Evolutionary conservation across 2,797 vertebrate species (phyloP).

Genomic region (Argya squamiceps): DNA sequence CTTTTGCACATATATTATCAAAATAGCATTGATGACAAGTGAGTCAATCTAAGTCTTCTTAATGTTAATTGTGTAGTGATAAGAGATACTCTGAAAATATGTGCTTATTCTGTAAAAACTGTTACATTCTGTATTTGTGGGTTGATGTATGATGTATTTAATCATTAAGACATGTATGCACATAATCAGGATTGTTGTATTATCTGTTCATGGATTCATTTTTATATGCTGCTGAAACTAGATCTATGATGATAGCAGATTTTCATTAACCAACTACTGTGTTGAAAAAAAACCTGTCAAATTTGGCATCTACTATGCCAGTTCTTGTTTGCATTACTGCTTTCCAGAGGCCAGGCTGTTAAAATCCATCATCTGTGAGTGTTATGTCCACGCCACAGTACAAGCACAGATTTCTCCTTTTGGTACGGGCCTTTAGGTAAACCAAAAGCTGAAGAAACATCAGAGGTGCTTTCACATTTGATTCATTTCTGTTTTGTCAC

Average conservation of each 20-base stretch:
- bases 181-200: not conserved
- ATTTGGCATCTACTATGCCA: not conserved
- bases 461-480: not conserved
- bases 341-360: not conserved
- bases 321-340: not conserved
- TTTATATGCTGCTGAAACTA: not conserved
- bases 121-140: not conserved
- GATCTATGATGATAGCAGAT: not conserved
- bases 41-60: constrained; percentile 62
- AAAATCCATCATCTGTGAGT: not conserved
- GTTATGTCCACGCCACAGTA: not conserved
- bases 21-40: constrained; percentile 99
- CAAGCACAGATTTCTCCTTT: not conserved
- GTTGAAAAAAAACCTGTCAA: accelerated
- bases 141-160: not conserved
- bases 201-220: not conserved
- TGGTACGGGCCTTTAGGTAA: not conserved
- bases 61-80: constrained; percentile 10
- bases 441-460: not conserved
- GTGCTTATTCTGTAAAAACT: not conserved
- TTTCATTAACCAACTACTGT: not conserved
- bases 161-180: not conserved
- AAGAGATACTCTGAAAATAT: not conserved
- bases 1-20: constrained; percentile 99
- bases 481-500: not conserved